These are phyloP conservation scores for Cecidostiba fungosa DNA, from an alignment of 2,888 invertebrate genomes.

Conservation along the genomic window DNA sequence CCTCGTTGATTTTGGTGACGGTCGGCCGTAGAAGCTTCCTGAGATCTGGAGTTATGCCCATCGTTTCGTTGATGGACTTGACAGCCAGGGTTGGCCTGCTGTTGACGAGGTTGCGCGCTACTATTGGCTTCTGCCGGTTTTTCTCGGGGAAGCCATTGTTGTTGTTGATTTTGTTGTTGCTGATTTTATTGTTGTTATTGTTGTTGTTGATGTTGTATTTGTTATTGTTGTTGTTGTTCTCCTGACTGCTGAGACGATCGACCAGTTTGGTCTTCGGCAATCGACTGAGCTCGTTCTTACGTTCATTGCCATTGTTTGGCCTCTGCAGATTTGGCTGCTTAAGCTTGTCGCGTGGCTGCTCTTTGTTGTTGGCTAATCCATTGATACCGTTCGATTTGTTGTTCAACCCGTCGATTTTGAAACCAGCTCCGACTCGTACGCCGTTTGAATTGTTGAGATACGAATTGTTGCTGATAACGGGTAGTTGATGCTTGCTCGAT, in stretches of 20 bases:
- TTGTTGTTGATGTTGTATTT: conserved; percentile 29
- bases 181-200: conserved; percentile 32
- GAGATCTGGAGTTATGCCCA: conserved; percentile 70
- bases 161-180: conserved; percentile 34
- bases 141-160: conserved; percentile 25
- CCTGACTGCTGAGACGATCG: conserved; percentile 59
- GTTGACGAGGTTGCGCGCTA: conserved; percentile 48
- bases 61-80: conserved; percentile 63
- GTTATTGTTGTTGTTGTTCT: conserved; percentile 58
- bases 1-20: conserved; percentile 67
- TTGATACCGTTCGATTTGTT: conserved; percentile 55
- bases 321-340: conserved; percentile 35
- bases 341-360: neutral
- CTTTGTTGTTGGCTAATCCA: conserved; percentile 50
- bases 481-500: conserved; percentile 29
- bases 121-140: conserved; percentile 22
- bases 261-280: conserved; percentile 47
- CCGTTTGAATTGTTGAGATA: conserved; percentile 76
- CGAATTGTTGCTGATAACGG: conserved; percentile 67
- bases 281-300: conserved; percentile 36
- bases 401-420: conserved; percentile 36
- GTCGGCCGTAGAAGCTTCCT: conserved; percentile 72
- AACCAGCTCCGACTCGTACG: conserved; percentile 69
- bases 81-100: conserved; percentile 36
- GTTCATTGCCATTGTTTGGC: conserved; percentile 44